Conservation (phyloP, 2,888 invertebrate species). For the Stegophylla sp. region DNA sequence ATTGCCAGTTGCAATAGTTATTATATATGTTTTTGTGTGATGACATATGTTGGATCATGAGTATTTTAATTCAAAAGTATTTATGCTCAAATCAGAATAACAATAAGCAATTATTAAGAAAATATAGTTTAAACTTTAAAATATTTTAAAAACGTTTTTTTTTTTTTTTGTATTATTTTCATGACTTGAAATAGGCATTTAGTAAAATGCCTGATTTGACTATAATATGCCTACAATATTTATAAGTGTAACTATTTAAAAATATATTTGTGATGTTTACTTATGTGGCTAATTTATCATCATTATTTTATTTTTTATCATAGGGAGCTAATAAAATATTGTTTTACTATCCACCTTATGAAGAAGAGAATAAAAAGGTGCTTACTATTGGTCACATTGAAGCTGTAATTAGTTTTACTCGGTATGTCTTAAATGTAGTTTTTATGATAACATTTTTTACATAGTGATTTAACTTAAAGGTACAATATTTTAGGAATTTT, state of each 20-base stretch:
- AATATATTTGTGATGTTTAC: neutral
- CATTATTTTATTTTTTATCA: neutral
- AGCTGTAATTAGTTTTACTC: conserved; percentile 52
- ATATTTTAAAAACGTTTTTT: too few species aligned
- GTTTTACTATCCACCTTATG: conserved; percentile 37
- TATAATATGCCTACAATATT: too few species aligned
- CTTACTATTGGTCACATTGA: conserved; percentile 53
- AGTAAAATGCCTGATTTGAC: too few species aligned
- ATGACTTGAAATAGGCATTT: too few species aligned
- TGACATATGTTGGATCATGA: neutral
- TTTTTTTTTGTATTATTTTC: too few species aligned
- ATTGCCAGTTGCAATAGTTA: too few species aligned
- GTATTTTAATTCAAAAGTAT: neutral
- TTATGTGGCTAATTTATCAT: neutral
- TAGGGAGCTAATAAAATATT: conserved; percentile 51
- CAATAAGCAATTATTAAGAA: neutral
- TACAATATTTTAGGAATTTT: conserved; percentile 38
- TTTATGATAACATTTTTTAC: too few species aligned
- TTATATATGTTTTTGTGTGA: neutral
- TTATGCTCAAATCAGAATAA: too few species aligned
- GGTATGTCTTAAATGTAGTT: neutral
- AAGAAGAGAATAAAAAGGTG: conserved; percentile 51
- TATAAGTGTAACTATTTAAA: neutral
- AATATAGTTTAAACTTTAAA: neutral
- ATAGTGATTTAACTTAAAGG: neutral